Conservation (phyloP, 2,113 vertebrate species). For the Cyanocitta stelleri region DNA sequence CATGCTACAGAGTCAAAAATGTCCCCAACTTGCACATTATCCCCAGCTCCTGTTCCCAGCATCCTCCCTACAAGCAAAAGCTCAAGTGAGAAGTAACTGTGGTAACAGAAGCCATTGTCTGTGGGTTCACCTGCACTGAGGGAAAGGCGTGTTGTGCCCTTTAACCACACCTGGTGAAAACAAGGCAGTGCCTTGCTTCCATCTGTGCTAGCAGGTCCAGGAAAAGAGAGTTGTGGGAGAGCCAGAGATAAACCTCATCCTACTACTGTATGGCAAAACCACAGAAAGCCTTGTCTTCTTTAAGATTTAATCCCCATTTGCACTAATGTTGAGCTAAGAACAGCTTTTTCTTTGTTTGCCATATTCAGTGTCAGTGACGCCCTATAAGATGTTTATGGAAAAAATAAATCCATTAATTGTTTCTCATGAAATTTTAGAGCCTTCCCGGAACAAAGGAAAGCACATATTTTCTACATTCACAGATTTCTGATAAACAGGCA, state of each 20-base stretch:
- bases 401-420: background rate
- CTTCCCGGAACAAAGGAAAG: background rate
- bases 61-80: background rate
- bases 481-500: conserved; percentile 19
- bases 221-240: background rate
- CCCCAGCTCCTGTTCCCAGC: background rate
- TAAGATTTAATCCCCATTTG: background rate
- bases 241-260: background rate
- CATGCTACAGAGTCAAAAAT: background rate
- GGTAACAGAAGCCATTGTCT: background rate
- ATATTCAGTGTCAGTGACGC: background rate
- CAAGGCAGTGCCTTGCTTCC: background rate
- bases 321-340: background rate
- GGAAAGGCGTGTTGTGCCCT: background rate
- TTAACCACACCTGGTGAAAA: background rate
- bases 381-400: background rate
- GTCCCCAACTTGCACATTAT: background rate
- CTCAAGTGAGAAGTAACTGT: background rate
- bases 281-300: background rate
- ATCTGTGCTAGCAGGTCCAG: background rate
- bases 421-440: background rate
- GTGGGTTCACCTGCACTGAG: background rate
- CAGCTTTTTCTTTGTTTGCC: background rate
- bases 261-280: background rate
- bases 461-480: background rate